Percentiles rank a stretch among this genome's conserved stretches.
Evolutionary conservation across 2,113 vertebrate genomes (phyloP).

Genomic region (Cacatua alba): DNA sequence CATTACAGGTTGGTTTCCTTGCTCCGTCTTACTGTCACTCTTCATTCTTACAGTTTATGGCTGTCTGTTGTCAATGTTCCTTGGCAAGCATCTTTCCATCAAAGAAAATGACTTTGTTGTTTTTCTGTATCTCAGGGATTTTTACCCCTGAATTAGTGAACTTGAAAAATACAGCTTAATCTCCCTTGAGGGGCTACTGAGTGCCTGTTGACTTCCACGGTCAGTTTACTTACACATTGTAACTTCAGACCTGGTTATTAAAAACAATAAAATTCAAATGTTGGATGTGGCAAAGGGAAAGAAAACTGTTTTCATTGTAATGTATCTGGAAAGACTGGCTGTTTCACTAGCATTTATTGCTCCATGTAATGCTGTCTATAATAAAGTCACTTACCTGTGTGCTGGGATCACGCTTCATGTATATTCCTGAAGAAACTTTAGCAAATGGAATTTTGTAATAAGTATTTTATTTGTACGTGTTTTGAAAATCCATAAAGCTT

Average conservation of each 20-base stretch:
- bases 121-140: constrained; percentile 40
- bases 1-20: not conserved
- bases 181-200: constrained; percentile 37
- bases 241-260: not conserved
- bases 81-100: not conserved
- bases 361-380: not conserved
- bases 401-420: constrained; percentile 15
- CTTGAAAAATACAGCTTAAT: constrained; percentile 26
- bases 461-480: constrained; percentile 28
- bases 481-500: constrained; percentile 31
- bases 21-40: not conserved
- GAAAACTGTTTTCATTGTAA: not conserved
- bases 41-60: not conserved
- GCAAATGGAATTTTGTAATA: constrained; percentile 36
- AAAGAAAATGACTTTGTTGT: not conserved
- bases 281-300: not conserved
- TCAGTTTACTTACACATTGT: not conserved
- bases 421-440: constrained; percentile 24
- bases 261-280: not conserved
- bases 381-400: constrained; percentile 8
- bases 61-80: not conserved
- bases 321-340: not conserved
- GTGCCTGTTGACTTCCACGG: constrained; percentile 44
- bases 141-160: constrained; percentile 54
- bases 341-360: not conserved